A percentile compares a stretch with the other conserved stretches of the same genome.
These are phyloP conservation scores for Drosophila paramelanica DNA, from an alignment of 2,888 invertebrate genomes.

Conservation along the genomic window DNA sequence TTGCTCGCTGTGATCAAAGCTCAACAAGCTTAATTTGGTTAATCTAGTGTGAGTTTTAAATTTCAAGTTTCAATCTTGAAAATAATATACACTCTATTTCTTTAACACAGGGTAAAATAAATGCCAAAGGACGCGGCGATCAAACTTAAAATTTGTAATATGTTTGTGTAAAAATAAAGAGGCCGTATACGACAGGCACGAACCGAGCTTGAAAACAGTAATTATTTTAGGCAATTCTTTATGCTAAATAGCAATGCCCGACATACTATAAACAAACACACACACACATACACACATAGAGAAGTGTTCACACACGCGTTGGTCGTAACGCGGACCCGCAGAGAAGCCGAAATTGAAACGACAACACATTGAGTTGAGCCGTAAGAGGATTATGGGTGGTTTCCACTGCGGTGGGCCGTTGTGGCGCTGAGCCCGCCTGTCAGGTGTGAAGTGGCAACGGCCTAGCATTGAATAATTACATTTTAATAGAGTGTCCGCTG, in stretches of 20 bases:
- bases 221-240: conserved; percentile 81
- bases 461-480: conserved; percentile 81
- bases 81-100: no score
- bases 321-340: background rate
- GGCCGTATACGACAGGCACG: conserved; percentile 11
- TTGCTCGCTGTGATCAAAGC: no score
- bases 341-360: conserved; percentile 57
- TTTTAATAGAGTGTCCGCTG: conserved; percentile 78
- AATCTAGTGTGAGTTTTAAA: no score
- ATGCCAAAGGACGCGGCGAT: conserved; percentile 60
- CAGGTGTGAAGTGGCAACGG: conserved; percentile 72
- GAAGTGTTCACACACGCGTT: conserved; percentile 3
- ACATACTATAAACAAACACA: conserved; percentile 20
- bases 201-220: conserved; percentile 67
- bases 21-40: no score
- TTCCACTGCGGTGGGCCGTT: conserved; percentile 2
- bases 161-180: conserved; percentile 3
- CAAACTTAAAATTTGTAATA: conserved; percentile 72
- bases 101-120: conserved; percentile 40
- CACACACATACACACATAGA: conserved; percentile 16
- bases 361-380: conserved; percentile 27
- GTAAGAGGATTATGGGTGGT: conserved; percentile 22
- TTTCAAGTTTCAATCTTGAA: no score
- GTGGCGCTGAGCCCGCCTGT: conserved; percentile 39
- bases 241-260: conserved; percentile 68